A percentile compares a stretch with the other conserved stretches of the same genome.
These are phyloP conservation scores for Caenorhabditis sinica DNA, from an alignment of 2,888 invertebrate species.

Conservation along the genomic window DNA sequence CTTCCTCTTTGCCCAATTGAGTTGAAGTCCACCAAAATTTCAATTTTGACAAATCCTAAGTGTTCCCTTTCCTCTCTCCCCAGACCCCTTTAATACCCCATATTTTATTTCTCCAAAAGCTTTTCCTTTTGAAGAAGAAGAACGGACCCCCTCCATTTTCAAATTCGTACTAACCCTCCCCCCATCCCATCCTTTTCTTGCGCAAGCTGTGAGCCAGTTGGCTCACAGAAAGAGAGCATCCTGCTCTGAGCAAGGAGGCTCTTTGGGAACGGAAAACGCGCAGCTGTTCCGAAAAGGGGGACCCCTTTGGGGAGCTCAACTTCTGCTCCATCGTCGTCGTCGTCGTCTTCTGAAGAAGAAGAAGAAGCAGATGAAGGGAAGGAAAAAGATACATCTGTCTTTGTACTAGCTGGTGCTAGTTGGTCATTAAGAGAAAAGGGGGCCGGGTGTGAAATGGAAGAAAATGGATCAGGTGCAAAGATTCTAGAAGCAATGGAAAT, in stretches of 20 bases:
- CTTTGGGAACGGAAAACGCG: conserved; percentile 6
- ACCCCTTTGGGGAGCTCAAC: neutral
- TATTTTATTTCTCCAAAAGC: conserved; percentile 4
- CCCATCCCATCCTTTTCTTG: neutral
- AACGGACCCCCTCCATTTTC: neutral
- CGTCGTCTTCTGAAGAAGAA: neutral
- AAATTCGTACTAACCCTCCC: conserved; percentile 22
- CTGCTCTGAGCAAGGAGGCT: neutral
- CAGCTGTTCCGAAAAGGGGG: conserved; percentile 19
- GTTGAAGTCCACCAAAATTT: neutral
- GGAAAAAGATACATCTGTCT: conserved; percentile 36
- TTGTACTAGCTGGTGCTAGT: neutral
- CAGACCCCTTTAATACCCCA: neutral
- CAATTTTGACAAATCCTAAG: neutral
- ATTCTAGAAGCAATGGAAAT: neutral
- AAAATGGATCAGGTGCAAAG: neutral
- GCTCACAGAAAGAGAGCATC: conserved; percentile 3
- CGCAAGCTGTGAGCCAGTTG: conserved; percentile 38
- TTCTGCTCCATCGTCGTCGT: conserved; percentile 4
- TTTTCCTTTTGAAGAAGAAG: neutral
- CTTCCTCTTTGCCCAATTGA: too few relatives aligned
- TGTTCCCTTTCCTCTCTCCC: neutral
- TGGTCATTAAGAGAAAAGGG: neutral
- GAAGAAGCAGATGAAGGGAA: neutral
- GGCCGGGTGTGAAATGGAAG: neutral